Evolutionary conservation across 2,113 vertebrate genomes (phyloP), one percentile per base, ranked within the genome.

Genomic region (Bufo gargarizans): DNA sequence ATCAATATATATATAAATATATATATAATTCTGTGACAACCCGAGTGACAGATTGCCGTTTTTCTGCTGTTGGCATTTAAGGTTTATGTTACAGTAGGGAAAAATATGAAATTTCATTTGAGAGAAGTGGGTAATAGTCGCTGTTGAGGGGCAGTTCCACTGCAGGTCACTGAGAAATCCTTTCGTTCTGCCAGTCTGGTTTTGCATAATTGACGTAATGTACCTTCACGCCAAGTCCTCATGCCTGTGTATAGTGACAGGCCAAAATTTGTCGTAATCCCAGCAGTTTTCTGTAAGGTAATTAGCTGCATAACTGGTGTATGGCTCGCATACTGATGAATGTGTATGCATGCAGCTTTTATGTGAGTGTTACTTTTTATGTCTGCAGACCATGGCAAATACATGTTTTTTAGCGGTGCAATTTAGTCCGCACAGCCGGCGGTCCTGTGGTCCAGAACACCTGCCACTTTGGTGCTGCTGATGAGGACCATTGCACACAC

Each of bases 381-480:
- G 77, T 86, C 77, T 69, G 49, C 13, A 79, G 85, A 86, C 77
- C 76, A 17, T 80, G 16, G 85, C 59, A 86, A 86, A 86, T 86
- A 69, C 56, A 56, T 79, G 85, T 86, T 79, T 79, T 86, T 58
- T 86, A 86, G 69, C 85, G 16, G 47, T 79, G 77, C 47, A 86
- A 86, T 86, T 86, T 79, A 79, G 76, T 33, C 71, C 33, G 49
- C 85, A 86, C 85, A 86, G 77, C 85, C 79, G 85, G 59, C 85
- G 33, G 85, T 33, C 77, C 22, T 22, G 43, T 43, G 16, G 61
- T 49, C n/a, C 14, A 9, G 59, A 77, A 53, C 76, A 76, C 85
- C 79, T 76, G 49, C 79, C 33, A 12, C 85, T 79, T 77, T 79
- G 61, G 59, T 86, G 77, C 77, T 86, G 69, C 85, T 55, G 59